phyloP scores from a whole-genome alignment of 2,113 vertebrate species.

The Dipodomys ordii region DNA sequence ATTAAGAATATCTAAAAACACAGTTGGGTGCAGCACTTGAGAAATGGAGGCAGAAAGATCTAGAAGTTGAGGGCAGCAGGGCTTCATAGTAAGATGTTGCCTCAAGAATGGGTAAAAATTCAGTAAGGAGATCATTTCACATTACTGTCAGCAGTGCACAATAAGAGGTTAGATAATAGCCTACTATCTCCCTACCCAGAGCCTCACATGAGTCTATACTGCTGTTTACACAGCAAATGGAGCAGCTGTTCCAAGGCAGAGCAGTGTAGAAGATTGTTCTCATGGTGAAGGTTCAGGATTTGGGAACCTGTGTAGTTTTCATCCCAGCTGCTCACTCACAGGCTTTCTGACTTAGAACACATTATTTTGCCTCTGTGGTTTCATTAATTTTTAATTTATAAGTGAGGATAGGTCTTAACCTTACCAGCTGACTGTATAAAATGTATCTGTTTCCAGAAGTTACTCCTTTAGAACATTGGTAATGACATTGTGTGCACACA shows the following conservation, averaged over 20 bases:
- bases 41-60: too few species aligned
- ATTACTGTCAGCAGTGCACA: too few species aligned
- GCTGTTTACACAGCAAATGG: neutral
- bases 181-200: neutral
- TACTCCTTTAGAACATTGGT: neutral
- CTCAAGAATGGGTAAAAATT: neutral
- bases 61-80: too few species aligned
- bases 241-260: neutral
- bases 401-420: neutral
- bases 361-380: neutral
- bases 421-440: neutral
- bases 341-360: neutral
- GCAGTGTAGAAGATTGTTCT: neutral
- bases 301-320: neutral
- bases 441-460: neutral
- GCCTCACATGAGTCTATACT: neutral
- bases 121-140: neutral
- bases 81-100: too few species aligned
- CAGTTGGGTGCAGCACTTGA: neutral
- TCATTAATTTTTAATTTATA: neutral
- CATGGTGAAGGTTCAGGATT: neutral
- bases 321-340: neutral
- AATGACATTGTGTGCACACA: neutral
- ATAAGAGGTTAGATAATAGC: neutral
- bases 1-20: slow-evolving; percentile 33